phyloP scores from a whole-genome alignment of 2,113 vertebrate species.

The Heterotilapia buettikoferi region DNA sequence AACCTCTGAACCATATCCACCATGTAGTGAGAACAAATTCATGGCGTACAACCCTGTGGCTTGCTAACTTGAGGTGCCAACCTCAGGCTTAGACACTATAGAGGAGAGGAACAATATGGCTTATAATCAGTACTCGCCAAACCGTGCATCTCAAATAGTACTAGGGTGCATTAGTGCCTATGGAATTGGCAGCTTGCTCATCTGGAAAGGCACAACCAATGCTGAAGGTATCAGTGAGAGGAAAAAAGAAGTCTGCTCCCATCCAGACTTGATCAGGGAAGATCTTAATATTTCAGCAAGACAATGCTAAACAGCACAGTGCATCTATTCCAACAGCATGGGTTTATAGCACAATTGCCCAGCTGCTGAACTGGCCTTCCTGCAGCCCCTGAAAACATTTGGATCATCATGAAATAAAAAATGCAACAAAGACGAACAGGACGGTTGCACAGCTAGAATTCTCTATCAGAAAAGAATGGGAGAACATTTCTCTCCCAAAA shows the following conservation, averaged over 20 bases:
- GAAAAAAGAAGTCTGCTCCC: background rate
- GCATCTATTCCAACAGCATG: background rate
- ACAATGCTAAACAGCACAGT: background rate
- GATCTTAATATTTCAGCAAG: background rate
- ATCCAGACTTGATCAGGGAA: background rate
- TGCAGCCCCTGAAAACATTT: background rate
- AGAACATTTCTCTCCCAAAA: background rate
- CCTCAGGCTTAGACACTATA: background rate
- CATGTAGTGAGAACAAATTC: background rate
- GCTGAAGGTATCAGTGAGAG: background rate
- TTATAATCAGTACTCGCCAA: background rate
- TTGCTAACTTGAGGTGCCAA: accelerated
- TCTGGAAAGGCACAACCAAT: background rate
- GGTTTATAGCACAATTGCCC: background rate
- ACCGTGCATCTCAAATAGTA: background rate
- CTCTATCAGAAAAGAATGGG: background rate
- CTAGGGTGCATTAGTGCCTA: background rate
- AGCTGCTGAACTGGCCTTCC: background rate
- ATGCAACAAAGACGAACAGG: background rate
- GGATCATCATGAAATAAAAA: background rate
- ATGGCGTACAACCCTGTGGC: background rate
- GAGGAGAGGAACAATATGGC: background rate
- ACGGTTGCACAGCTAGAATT: background rate
- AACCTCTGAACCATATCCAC: background rate
- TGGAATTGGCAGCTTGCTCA: background rate